These are phyloP conservation scores for Plutella xylostella DNA, from an alignment of 2,888 invertebrate genomes.

Conservation along the genomic window DNA sequence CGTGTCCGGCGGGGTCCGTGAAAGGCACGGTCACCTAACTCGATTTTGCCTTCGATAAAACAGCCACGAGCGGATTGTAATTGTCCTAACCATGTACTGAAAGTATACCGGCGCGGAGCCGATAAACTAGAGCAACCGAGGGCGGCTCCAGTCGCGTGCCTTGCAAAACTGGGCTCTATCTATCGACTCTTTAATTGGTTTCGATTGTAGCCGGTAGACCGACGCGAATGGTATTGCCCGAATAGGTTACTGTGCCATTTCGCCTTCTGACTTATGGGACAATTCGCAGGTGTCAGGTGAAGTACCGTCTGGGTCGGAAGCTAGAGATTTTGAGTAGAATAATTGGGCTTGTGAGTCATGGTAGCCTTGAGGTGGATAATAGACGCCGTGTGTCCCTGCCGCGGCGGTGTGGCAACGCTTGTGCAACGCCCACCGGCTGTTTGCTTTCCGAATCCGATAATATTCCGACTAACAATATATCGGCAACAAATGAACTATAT, in stretches of 20 bases:
- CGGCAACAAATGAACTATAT: not conserved
- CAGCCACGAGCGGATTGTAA: slow-evolving; percentile 27
- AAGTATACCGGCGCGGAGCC: slow-evolving; percentile 26
- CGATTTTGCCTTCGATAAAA: slow-evolving; percentile 50
- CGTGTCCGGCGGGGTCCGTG: slow-evolving; percentile 26
- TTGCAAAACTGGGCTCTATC: slow-evolving; percentile 29
- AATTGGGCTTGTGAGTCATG: slow-evolving; percentile 34
- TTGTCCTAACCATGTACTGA: slow-evolving; percentile 32
- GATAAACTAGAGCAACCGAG: slow-evolving; percentile 9
- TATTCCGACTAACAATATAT: slow-evolving; percentile 13
- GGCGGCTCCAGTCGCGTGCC: slow-evolving; percentile 19
- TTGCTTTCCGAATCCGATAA: slow-evolving; percentile 31
- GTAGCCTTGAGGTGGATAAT: slow-evolving; percentile 36
- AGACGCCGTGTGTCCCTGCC: slow-evolving; percentile 24
- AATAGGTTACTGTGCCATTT: slow-evolving; percentile 33
- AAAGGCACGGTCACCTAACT: slow-evolving; percentile 49
- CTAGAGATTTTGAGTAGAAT: too few species aligned
- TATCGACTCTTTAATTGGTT: slow-evolving; percentile 43
- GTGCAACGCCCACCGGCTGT: slow-evolving; percentile 26
- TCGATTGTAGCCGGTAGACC: slow-evolving; percentile 27
- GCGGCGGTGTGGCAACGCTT: slow-evolving; percentile 32
- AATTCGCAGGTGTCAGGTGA: not conserved
- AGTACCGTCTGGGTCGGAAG: too few species aligned
- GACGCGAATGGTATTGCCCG: slow-evolving; percentile 26
- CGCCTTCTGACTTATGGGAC: slow-evolving; percentile 5